Percentiles rank a stretch among this genome's conserved stretches.
Evolutionary conservation across 2,113 vertebrate genomes (phyloP).

Genomic region (Conger conger): DNA sequence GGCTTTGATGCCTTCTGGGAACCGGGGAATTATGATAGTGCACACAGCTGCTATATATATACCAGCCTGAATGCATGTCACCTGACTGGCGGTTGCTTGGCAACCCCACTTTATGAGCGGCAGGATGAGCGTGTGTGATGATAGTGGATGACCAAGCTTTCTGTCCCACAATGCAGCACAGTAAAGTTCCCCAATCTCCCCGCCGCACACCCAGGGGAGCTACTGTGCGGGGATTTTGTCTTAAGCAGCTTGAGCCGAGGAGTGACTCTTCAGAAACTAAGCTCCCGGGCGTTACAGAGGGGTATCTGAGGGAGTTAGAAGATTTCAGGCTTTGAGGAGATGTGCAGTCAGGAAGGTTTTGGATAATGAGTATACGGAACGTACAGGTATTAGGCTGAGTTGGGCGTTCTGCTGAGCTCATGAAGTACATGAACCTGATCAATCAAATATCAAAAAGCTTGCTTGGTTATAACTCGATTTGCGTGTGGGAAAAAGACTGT

Average conservation of each 20-base stretch:
- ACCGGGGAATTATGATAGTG: not conserved
- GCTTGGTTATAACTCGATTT: no score
- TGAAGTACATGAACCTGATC: not conserved
- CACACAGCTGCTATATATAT: not conserved
- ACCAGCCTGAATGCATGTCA: conserved; percentile 6
- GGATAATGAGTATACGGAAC: not conserved
- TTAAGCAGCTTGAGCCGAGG: not conserved
- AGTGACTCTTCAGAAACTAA: not conserved
- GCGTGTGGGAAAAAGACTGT: not conserved
- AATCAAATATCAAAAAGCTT: not conserved
- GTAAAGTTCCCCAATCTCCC: conserved; percentile 48
- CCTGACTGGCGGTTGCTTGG: conserved; percentile 29
- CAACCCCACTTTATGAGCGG: conserved; percentile 35
- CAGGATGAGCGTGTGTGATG: conserved; percentile 30
- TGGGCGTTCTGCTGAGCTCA: not conserved
- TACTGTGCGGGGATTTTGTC: not conserved
- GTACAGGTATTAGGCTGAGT: not conserved
- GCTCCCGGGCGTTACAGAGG: not conserved
- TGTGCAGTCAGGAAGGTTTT: not conserved
- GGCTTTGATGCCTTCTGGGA: not conserved
- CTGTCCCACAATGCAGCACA: conserved; percentile 31
- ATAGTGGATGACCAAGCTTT: conserved; percentile 52
- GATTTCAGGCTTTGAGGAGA: not conserved
- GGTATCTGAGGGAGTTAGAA: not conserved
- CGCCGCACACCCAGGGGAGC: conserved; percentile 25